These are phyloP conservation scores for Melieria omissa DNA, from an alignment of 2,888 invertebrate species.

Conservation along the genomic window DNA sequence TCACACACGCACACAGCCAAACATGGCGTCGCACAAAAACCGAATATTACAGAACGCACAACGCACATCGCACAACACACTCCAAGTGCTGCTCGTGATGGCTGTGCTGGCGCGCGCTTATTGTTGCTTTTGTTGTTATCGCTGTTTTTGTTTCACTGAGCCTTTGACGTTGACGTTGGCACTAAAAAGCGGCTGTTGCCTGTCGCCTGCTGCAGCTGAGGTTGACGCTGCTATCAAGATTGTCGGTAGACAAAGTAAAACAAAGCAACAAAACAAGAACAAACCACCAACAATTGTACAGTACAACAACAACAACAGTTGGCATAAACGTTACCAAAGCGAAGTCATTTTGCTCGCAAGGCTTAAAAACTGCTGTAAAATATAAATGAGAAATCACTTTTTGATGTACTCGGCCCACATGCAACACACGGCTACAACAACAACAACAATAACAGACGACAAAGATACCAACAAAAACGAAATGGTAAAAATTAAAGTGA, in stretches of 20 bases:
- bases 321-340: not conserved
- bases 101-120: not conserved
- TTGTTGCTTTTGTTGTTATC: not conserved
- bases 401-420: not conserved
- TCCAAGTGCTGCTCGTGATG: not conserved
- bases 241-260: conserved; percentile 27
- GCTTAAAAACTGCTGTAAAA: conserved; percentile 19
- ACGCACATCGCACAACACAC: not conserved
- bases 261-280: conserved; percentile 9
- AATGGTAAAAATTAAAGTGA: too few species aligned
- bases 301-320: not conserved
- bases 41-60: not conserved
- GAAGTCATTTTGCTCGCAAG: not conserved
- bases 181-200: too few species aligned
- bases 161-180: conserved; percentile 7
- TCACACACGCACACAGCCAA: not conserved
- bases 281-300: conserved; percentile 1
- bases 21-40: not conserved
- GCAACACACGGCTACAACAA: too few species aligned
- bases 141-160: not conserved
- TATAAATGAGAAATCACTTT: conserved; percentile 17
- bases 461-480: too few species aligned
- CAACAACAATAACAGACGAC: too few species aligned
- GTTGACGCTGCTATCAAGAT: conserved; percentile 27
- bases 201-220: not conserved